Base-by-base conservation (phyloP, 2,797 vertebrate species). In the Macropus fuliginosus region DNA sequence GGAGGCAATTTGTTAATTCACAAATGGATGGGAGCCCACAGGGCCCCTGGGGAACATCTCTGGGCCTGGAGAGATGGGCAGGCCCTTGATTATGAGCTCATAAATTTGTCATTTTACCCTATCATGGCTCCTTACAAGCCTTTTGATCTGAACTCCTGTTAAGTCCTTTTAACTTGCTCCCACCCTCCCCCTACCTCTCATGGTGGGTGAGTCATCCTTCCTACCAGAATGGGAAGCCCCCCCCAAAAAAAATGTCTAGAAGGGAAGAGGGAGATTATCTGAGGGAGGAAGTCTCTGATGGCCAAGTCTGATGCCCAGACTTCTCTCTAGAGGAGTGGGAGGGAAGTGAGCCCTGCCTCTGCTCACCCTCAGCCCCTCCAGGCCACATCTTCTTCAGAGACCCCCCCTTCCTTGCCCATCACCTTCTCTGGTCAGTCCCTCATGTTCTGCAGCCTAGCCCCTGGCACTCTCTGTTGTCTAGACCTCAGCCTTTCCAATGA, bases 21-120 rank as follows among this genome's bases (percentile, higher is more conserved):
- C 24, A 87, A 91, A 40, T 93, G 54, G 91, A 28, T 0, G 0
- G 4, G 54, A 54, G 0, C 55, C 97, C 90, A 13, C 40, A 59
- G 52, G 91, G 95, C 94, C 95, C 46, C 1, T 0, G 18, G 40
- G 0, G 24, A 1, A 0, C 46, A 8, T 55, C 40, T 90, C 0
- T 0, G 4, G 10, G 29, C 90, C 92, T 1, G 0, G 89, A 56
- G 66, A 94, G 81, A 90, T 0, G 0, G 28, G 0, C 0, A 87
- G n/a, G 52, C 66, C 54, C 94, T 13, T 54, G 29, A 93, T 92
- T 0, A 0, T 0, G 0, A 0, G 0, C 40, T 90, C 94, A 74
- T 89, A 52, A 93, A 50, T 11, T 54, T 59, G 81, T 31, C 9
- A 4, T 0, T 59, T 0, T 34, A 55, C 74, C 54, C 2, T 0